A percentile compares a stretch with the other conserved stretches of the same genome.
Conservation (phyloP, 1,140 invertebrate genomes). For the Philotrypesis tridentata region DNA sequence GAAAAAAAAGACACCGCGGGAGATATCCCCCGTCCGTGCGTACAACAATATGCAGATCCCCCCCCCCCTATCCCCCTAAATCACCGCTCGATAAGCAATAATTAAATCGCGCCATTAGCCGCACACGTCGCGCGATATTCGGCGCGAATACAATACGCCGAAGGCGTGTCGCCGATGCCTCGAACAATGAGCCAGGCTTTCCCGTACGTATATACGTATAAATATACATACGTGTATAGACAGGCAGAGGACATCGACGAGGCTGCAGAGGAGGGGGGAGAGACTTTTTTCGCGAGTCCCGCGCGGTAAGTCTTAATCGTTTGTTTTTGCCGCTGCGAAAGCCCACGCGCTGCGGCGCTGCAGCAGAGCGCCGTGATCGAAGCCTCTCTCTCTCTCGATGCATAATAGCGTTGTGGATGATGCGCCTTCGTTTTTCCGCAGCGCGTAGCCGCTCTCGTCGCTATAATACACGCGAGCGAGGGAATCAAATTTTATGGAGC, state of each 20-base stretch:
- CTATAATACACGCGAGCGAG: not conserved
- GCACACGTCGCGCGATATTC: not conserved
- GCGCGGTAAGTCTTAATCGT: not conserved
- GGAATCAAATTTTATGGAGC: not conserved
- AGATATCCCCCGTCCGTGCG: too few species aligned
- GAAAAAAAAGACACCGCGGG: too few species aligned
- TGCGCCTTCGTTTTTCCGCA: not conserved
- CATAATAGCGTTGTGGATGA: too few species aligned
- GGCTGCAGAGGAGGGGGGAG: not conserved
- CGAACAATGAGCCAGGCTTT: slow-evolving; percentile 2
- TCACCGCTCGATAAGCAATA: not conserved
- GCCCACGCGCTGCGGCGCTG: not conserved
- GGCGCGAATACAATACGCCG: not conserved
- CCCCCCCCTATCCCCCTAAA: too few species aligned
- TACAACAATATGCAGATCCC: not conserved
- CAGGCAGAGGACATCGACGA: too few species aligned
- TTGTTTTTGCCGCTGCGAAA: not conserved
- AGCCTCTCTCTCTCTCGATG: too few species aligned
- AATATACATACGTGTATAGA: too few species aligned
- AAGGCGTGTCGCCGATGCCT: not conserved
- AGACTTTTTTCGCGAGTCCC: not conserved
- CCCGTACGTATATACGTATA: too few species aligned
- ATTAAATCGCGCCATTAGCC: slow-evolving; percentile 12
- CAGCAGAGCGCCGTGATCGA: too few species aligned
- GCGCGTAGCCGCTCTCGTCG: too few species aligned